Evolutionary conservation across 2,797 vertebrate species (phyloP).

Genomic region (Artibeus lituratus): DNA sequence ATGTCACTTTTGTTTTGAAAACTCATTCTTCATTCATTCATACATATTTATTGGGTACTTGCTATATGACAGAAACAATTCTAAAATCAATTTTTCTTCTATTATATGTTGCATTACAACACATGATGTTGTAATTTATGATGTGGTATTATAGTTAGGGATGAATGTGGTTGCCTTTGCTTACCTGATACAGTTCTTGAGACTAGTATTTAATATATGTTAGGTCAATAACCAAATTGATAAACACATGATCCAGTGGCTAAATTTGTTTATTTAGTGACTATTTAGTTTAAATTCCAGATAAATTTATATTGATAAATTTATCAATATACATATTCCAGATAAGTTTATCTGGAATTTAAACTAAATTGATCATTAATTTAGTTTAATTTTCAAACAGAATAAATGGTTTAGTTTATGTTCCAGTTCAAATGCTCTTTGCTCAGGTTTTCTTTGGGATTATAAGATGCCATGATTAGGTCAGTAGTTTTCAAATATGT

Average conservation of each 20-base stretch:
- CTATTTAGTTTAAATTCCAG: not conserved
- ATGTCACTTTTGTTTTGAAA: constrained; percentile 17
- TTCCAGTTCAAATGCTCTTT: not conserved
- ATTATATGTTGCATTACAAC: not conserved
- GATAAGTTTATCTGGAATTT: too few relatives aligned
- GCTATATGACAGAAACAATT: not conserved
- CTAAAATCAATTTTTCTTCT: not conserved
- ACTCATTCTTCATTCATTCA: not conserved
- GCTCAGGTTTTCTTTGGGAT: not conserved
- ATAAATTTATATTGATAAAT: not conserved
- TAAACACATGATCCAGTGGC: not conserved
- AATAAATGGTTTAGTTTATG: not conserved
- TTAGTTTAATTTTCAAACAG: not conserved
- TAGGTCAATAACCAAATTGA: not conserved
- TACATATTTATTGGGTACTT: constrained; percentile 36
- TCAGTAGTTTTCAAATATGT: not conserved
- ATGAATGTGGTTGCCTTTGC: not conserved
- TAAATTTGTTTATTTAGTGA: not conserved
- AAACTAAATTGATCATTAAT: too few relatives aligned
- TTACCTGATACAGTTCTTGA: not conserved
- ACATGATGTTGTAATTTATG: not conserved
- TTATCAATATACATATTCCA: too few relatives aligned
- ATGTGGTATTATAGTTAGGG: not conserved
- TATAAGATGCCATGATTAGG: not conserved
- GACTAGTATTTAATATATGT: not conserved